Conservation (phyloP, 2,797 vertebrate genomes). For the Euphonia xanthogaster region DNA sequence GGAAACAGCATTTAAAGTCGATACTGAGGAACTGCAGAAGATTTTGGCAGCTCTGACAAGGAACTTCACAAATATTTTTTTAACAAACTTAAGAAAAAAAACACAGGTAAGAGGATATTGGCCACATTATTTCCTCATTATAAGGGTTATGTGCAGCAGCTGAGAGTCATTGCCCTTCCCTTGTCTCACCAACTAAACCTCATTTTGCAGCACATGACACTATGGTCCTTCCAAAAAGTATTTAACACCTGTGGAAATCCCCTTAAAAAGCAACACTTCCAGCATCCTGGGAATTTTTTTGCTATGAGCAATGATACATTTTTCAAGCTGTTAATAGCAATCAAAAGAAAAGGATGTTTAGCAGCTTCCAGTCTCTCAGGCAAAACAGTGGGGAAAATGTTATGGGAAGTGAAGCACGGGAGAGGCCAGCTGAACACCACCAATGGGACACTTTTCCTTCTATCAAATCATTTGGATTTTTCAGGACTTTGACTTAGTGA, state of each 20-base stretch:
- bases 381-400: neutral
- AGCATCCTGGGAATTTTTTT: neutral
- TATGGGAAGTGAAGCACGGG: accelerated
- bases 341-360: neutral
- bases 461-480: neutral
- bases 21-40: slow-evolving; percentile 55
- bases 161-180: neutral
- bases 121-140: neutral
- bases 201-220: neutral
- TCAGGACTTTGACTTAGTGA: neutral
- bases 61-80: slow-evolving; percentile 58
- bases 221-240: neutral
- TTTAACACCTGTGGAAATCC: neutral
- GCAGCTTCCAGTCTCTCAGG: neutral
- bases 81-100: slow-evolving; percentile 47
- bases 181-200: neutral
- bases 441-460: neutral
- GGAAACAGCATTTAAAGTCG: slow-evolving; percentile 36
- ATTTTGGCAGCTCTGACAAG: slow-evolving; percentile 24
- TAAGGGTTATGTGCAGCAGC: neutral
- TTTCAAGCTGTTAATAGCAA: neutral
- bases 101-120: slow-evolving; percentile 65
- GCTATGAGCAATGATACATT: neutral
- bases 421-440: neutral
- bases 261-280: neutral